Base-by-base conservation (phyloP, 2,888 invertebrate species). In the Antheraea assamensis region DNA sequence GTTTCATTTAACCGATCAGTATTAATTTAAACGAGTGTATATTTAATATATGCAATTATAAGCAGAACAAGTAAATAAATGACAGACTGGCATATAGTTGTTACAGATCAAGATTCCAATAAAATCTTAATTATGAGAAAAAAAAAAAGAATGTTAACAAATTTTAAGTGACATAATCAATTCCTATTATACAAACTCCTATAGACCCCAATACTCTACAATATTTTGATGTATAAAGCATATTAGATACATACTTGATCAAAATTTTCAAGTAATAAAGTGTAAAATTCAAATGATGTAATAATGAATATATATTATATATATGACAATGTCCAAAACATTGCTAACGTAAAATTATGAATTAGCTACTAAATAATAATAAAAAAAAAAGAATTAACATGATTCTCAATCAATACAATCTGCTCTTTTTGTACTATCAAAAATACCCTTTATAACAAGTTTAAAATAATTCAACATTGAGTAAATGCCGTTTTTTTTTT, bases 31-130 rank as follows among this genome's bases (percentile, higher is more conserved):
- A n/a, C 21, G 19, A 58, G 24, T 68, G 0, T 30, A 3, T 68
- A 7, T 35, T 35, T n/a, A 10, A 68, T 35, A n/a, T 31, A 68
- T 35, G 19, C 5, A 68, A 31, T 66, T 68, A 68, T 35, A 68
- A 35, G 68, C 68, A 68, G n/a, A 31, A 68, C 35, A 68, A 68
- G 68, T 35, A 35, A 35, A 68, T 31, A 68, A 66, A 68, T 35
- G 35, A 21, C 68, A 68, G 31, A 68, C 8, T 35, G 15, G 8
- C 35, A 35, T 35, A 13, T 68, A n/a, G 13, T 35, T n/a, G 13
- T 35, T n/a, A 68, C 31, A 68, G n/a, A 68, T 10, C 19, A 66
- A 66, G n/a, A 35, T 21, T 68, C 35, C 19, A n/a, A n/a, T 30
- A 31, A 66, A 66, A 30, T 68, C 10, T 35, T 35, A 35, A 68